Evolutionary conservation across 2,888 invertebrate species (phyloP), one percentile per base, ranked within the genome.

Genomic region (Meiosimyza decipiens): DNA sequence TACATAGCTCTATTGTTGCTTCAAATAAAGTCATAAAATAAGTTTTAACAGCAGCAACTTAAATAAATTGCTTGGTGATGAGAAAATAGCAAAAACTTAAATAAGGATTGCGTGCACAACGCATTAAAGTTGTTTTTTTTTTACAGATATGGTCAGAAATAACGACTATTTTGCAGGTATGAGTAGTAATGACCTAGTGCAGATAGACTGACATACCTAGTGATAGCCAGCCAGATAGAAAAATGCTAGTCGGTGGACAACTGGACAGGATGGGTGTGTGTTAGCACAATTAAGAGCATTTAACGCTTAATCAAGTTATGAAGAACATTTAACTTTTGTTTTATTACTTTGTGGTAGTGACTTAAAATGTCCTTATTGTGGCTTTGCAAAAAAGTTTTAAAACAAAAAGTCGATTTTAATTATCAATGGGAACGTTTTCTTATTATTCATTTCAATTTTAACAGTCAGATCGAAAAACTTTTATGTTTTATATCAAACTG

Each of bases 101-200:
- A 33, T 15, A 63, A 63, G 47, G 63, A 47, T 63, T 47, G 49
- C 63, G 40, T 49, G 63, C 49, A 63, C 16, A 63, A n/a, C 22
- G 15, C 12, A 16, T n/a, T 16, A 63, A 49, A 63, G 63, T 63
- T 47, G n/a, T n/a, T n/a, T n/a, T n/a, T n/a, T 40, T 40, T 63
- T 47, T 49, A 47, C 63, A 47, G 50, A 63, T 47, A 1, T 49
- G 49, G 63, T 47, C 49, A 49, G 15, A 49, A 15, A n/a, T n/a
- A 22, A 55, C n/a, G 55, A 55, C 16, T 54, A 7, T 52, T 40
- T 63, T 49, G 2, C 62, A 15, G 62, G 40, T 16, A 63, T 63
- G 13, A 33, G 47, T 7, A 18, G 22, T 28, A 28, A 28, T 18
- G 28, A 60, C 22, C 40, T 9, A 40, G 40, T 40, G 40, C 40